A percentile compares a stretch with the other conserved stretches of the same genome.
Conservation (phyloP, 1,140 invertebrate species). For the Trachymyrmex septentrionalis region DNA sequence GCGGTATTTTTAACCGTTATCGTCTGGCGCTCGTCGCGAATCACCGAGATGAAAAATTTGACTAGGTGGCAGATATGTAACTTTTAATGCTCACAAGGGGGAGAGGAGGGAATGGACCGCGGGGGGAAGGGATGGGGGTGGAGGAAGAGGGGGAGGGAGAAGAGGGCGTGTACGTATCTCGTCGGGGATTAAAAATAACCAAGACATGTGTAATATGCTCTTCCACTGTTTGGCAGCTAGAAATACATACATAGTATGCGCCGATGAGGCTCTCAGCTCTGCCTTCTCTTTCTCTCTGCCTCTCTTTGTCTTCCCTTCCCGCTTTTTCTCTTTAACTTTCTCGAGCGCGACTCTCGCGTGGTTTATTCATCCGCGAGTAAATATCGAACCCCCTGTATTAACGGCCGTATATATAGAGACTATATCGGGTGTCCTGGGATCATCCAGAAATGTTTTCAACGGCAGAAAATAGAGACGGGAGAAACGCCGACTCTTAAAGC, state of each 20-base stretch:
- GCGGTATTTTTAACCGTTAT: constrained; percentile 46
- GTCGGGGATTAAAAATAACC: constrained; percentile 51
- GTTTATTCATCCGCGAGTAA: constrained; percentile 40
- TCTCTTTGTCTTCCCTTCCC: background rate
- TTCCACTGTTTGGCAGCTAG: constrained; percentile 49
- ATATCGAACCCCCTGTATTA: constrained; percentile 32
- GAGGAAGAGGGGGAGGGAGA: background rate
- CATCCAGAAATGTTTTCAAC: background rate
- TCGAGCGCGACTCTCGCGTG: constrained; percentile 3
- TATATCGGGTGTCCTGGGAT: background rate
- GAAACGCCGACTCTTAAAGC: background rate
- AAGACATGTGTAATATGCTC: constrained; percentile 47
- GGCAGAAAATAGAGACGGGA: background rate
- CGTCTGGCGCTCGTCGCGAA: constrained; percentile 47
- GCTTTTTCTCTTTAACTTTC: constrained; percentile 23
- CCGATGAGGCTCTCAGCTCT: constrained; percentile 5
- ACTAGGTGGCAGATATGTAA: constrained; percentile 45
- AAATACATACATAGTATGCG: constrained; percentile 30
- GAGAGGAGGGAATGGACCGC: background rate
- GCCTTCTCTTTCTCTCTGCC: background rate
- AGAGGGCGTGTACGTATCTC: constrained; percentile 29
- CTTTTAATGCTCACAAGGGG: constrained; percentile 31
- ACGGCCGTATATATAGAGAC: background rate
- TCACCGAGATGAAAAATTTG: constrained; percentile 56
- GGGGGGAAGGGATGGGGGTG: too few relatives aligned